phyloP scores from a whole-genome alignment of 2,888 invertebrate genomes.

The Villa cingulata region DNA sequence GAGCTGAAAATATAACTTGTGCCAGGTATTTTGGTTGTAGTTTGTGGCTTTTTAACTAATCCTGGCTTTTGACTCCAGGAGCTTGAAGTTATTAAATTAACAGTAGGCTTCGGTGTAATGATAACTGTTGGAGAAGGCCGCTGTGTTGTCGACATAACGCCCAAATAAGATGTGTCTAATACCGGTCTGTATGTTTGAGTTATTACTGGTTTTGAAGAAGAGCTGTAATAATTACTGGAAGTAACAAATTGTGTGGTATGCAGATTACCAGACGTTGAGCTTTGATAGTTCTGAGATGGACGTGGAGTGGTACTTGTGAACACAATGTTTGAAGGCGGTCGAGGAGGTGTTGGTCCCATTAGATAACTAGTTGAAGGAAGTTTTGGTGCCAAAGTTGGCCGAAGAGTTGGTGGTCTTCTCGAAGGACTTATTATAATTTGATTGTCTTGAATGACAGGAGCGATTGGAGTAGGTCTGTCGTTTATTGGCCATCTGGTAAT shows the following conservation, averaged over 20 bases:
- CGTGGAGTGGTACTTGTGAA: background rate
- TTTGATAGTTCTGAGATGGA: conserved; percentile 34
- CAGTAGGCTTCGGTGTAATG: conserved; percentile 54
- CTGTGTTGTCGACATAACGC: conserved; percentile 34
- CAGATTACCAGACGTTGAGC: conserved; percentile 40
- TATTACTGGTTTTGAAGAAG: conserved; percentile 26
- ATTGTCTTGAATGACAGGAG: conserved; percentile 6
- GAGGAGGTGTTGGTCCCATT: conserved; percentile 39
- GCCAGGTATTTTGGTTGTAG: conserved; percentile 27
- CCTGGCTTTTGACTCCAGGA: conserved; percentile 19
- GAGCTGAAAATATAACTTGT: conserved; percentile 36
- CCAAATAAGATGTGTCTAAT: background rate
- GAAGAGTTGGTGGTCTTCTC: conserved; percentile 7
- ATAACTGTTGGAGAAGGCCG: conserved; percentile 48
- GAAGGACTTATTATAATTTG: conserved; percentile 9
- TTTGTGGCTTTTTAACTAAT: conserved; percentile 10
- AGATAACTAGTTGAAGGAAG: conserved; percentile 39
- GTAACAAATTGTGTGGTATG: conserved; percentile 16
- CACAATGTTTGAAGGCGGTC: conserved; percentile 25
- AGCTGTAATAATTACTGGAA: conserved; percentile 13
- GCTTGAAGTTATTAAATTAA: conserved; percentile 23
- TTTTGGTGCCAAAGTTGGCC: conserved; percentile 15
- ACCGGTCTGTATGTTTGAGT: conserved; percentile 28
- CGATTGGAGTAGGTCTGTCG: conserved; percentile 33
- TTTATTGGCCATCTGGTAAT: background rate